phyloP scores from a whole-genome alignment of 1,140 invertebrate genomes.

The Drosophila neocordata region DNA sequence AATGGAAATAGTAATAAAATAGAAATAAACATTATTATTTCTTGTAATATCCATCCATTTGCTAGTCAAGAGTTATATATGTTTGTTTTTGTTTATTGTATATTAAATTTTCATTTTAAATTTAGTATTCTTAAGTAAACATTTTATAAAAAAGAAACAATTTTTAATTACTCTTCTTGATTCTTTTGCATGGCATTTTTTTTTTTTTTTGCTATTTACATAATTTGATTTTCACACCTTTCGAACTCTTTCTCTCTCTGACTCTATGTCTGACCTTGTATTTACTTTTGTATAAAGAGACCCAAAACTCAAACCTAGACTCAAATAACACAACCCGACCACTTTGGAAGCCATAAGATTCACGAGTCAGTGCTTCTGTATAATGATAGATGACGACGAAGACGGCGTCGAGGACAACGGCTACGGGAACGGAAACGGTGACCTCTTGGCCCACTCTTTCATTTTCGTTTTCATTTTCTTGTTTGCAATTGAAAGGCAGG shows the following conservation, averaged over 20 bases:
- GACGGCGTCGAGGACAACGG: neutral
- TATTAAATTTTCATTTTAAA: neutral
- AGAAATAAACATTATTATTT: too few relatives aligned
- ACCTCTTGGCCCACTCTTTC: constrained; percentile 7
- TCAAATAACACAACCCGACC: neutral
- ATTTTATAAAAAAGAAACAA: neutral
- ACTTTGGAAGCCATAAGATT: constrained; percentile 12
- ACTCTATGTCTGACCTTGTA: constrained; percentile 8
- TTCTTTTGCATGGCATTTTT: constrained; percentile 8
- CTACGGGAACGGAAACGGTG: too few relatives aligned
- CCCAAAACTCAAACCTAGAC: constrained; percentile 3
- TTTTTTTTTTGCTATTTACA: constrained; percentile 17
- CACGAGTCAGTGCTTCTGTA: constrained; percentile 7
- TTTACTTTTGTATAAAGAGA: constrained; percentile 10
- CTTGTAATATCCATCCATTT: too few relatives aligned
- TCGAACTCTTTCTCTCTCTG: neutral
- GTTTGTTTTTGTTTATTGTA: too few relatives aligned
- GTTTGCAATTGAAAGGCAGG: constrained; percentile 15
- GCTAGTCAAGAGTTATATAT: too few relatives aligned
- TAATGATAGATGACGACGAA: constrained; percentile 12
- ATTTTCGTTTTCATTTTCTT: constrained; percentile 5
- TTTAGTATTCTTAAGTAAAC: neutral
- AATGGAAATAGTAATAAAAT: too few relatives aligned
- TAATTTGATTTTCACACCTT: constrained; percentile 20
- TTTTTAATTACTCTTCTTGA: constrained; percentile 17